Evolutionary conservation across 2,888 invertebrate species (phyloP).

Genomic region (Platypus cylindrus): DNA sequence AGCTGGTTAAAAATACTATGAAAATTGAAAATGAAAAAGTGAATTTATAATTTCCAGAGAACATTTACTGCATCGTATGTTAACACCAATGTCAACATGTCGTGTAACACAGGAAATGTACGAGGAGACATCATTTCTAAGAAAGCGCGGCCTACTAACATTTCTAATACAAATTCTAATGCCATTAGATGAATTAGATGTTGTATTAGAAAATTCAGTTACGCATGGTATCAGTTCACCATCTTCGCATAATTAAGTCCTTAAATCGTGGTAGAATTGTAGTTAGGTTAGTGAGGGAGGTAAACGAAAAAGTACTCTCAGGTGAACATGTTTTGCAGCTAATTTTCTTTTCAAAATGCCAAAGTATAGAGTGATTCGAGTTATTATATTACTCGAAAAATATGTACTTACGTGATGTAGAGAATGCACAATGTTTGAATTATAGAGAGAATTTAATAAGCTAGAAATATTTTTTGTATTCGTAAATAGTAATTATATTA

Average conservation of each 20-base stretch:
- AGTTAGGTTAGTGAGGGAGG: no score
- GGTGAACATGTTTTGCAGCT: no score
- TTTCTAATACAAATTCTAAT: conserved; percentile 84
- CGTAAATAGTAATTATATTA: no score
- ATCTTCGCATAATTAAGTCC: conserved; percentile 21
- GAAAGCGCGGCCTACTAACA: conserved; percentile 72
- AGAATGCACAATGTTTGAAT: no score
- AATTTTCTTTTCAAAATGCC: no score
- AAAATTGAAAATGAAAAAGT: conserved; percentile 1
- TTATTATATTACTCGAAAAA: no score
- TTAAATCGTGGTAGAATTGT: no score
- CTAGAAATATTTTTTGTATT: no score
- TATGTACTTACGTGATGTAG: no score
- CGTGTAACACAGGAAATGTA: conserved; percentile 89
- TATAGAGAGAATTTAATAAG: no score
- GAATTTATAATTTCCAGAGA: conserved; percentile 46
- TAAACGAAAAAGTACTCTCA: no score
- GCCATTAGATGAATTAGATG: conserved; percentile 80
- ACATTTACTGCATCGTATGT: conserved; percentile 79
- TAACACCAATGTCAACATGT: conserved; percentile 81
- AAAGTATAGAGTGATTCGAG: no score
- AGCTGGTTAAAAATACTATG: background rate
- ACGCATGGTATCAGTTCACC: conserved; percentile 50
- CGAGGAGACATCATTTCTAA: conserved; percentile 88
- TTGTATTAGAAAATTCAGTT: conserved; percentile 74